Evolutionary conservation across 2,888 invertebrate species (phyloP).

Genomic region (Philereme vetulata): DNA sequence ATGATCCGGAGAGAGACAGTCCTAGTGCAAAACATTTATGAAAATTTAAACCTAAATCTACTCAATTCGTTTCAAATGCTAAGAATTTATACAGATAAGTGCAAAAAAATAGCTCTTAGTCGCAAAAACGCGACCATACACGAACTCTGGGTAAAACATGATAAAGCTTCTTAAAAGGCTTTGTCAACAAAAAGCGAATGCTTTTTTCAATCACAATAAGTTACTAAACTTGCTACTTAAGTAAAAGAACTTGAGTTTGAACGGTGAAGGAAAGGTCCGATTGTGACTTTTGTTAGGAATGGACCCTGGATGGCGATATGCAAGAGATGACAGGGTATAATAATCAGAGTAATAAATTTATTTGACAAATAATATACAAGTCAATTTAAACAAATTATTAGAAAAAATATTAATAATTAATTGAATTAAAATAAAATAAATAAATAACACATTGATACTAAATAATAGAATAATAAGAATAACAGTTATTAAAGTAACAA

Average conservation of each 20-base stretch:
- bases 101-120: too few relatives aligned
- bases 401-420: too few relatives aligned
- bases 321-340: conserved; percentile 11
- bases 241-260: conserved; percentile 28
- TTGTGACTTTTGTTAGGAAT: conserved; percentile 37
- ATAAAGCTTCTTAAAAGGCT: conserved; percentile 26
- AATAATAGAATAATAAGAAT: too few relatives aligned
- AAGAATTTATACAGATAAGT: too few relatives aligned
- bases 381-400: too few relatives aligned
- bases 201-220: conserved; percentile 42
- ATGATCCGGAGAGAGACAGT: too few relatives aligned
- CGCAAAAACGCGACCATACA: conserved; percentile 7
- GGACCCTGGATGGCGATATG: conserved; percentile 31
- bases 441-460: too few relatives aligned
- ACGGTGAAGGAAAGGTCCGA: conserved; percentile 21
- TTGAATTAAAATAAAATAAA: too few relatives aligned
- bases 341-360: background rate
- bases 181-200: conserved; percentile 24
- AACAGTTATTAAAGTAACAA: too few relatives aligned
- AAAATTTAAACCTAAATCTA: too few relatives aligned
- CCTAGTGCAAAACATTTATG: too few relatives aligned
- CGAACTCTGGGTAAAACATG: background rate
- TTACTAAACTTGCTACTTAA: conserved; percentile 44
- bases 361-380: background rate
- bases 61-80: too few relatives aligned